Conservation (phyloP, 2,888 invertebrate genomes). For the Volucella bombylans region DNA sequence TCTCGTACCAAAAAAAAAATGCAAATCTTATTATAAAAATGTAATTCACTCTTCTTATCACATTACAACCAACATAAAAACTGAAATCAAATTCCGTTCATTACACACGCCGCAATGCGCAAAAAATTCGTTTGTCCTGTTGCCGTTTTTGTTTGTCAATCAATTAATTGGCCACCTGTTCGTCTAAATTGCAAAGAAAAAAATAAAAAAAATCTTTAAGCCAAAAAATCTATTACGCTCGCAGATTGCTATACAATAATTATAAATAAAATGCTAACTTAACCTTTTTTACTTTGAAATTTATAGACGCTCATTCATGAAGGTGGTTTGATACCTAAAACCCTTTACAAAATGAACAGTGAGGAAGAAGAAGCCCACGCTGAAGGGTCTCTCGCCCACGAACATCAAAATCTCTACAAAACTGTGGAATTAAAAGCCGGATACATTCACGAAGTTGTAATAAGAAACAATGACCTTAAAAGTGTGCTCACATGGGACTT, state of each 20-base stretch:
- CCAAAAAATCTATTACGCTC: conserved; percentile 37
- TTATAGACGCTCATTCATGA: conserved; percentile 91
- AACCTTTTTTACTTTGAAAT: conserved; percentile 46
- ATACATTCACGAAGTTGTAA: conserved; percentile 89
- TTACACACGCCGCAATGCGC: conserved; percentile 60
- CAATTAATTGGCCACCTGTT: conserved; percentile 43
- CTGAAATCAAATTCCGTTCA: conserved; percentile 25
- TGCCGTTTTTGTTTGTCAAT: conserved; percentile 42
- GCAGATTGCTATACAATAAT: background rate
- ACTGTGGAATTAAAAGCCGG: conserved; percentile 80
- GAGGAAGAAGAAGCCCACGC: conserved; percentile 78
- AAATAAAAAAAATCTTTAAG: conserved; percentile 26
- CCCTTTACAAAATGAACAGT: conserved; percentile 87
- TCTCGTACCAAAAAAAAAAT: background rate
- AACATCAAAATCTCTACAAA: conserved; percentile 81
- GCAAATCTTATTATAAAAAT: conserved; percentile 6
- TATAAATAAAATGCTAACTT: background rate
- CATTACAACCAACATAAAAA: conserved; percentile 31
- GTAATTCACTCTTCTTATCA: conserved; percentile 58
- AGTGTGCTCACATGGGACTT: conserved; percentile 98
- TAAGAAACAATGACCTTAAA: conserved; percentile 91
- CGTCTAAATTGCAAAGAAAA: conserved; percentile 56
- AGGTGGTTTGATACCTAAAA: conserved; percentile 94
- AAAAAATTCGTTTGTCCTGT: conserved; percentile 50
- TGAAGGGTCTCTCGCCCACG: conserved; percentile 76